Percentiles rank a stretch among this genome's conserved stretches.
Evolutionary conservation across 2,113 vertebrate species (phyloP).

Genomic region (Neotoma lepida): DNA sequence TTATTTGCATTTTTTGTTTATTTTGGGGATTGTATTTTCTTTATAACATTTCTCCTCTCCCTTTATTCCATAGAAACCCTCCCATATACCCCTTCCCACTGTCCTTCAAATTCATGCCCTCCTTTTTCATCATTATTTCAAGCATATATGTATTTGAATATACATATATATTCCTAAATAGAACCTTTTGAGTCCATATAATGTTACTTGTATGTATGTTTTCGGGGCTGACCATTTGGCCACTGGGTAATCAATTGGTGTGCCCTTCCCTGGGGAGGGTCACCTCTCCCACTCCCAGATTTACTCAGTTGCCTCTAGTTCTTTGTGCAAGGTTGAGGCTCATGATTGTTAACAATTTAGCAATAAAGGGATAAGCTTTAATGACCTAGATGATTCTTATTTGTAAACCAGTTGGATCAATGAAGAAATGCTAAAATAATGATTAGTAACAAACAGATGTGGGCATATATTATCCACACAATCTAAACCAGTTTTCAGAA

Average conservation of each 20-base stretch:
- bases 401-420: neutral
- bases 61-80: neutral
- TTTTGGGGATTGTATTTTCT: neutral
- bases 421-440: neutral
- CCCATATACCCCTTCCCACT: neutral
- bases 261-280: neutral
- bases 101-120: neutral
- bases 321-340: neutral
- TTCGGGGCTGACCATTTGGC: neutral
- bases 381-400: neutral
- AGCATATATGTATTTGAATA: neutral
- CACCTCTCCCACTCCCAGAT: neutral
- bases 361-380: neutral
- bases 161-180: neutral
- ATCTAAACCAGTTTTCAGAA: neutral
- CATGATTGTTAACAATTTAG: conserved; percentile 22
- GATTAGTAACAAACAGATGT: neutral
- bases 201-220: neutral
- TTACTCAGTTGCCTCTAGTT: neutral
- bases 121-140: neutral
- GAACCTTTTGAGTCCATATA: neutral
- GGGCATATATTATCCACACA: neutral
- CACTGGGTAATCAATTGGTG: neutral
- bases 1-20: neutral
- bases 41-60: neutral